Base-by-base conservation (phyloP, 2,113 vertebrate species). In the Amia ocellicauda region DNA sequence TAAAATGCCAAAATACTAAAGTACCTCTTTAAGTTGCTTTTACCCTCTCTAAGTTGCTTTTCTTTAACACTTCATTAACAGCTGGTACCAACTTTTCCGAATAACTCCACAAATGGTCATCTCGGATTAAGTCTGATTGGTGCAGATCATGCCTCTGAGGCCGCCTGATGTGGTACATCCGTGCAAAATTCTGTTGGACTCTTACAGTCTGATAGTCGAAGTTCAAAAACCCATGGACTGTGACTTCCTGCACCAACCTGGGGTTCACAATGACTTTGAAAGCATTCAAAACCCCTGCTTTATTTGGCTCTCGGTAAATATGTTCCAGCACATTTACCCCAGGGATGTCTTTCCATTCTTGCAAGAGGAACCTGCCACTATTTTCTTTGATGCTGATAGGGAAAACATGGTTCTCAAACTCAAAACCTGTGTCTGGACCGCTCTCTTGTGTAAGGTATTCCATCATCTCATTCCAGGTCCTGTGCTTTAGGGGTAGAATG, bases 301-400 rank as follows among this genome's bases (percentile, higher is more conserved):
- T 4, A n/a, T 53, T 11, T 1, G 71, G 74, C 7, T 80, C 68
- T 10, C 76, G 70, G 58, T 78, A 45, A 4, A 86, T 22, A 17
- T 87, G 84, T 14, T 77, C 67, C n/a, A 90, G 51, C 67, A 92
- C 80, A 67, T 90, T 84, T 7, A 74, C 52, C 23, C 89, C 88
- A 0, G 66, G 28, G 11, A 90, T 73, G 0, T 57, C 2, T 0
- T 63, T 56, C 90, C 88, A 91, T 0, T 53, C 53, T 0, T 63
- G 36, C 26, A 72, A 41, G 13, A 68, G 59, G 56, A 76, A 64
- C 0, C 20, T 2, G 0, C 0, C 1, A 1, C 42, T 43, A 16
- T 28, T 0, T 1, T 27, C 20, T 8, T 58, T 5, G 0, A 73
- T 0, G 0, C 58, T 71, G 55, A 58, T 36, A 2, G 85, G 75